phyloP scores from a whole-genome alignment of 2,888 invertebrate genomes.

The Dorcus hopei region DNA sequence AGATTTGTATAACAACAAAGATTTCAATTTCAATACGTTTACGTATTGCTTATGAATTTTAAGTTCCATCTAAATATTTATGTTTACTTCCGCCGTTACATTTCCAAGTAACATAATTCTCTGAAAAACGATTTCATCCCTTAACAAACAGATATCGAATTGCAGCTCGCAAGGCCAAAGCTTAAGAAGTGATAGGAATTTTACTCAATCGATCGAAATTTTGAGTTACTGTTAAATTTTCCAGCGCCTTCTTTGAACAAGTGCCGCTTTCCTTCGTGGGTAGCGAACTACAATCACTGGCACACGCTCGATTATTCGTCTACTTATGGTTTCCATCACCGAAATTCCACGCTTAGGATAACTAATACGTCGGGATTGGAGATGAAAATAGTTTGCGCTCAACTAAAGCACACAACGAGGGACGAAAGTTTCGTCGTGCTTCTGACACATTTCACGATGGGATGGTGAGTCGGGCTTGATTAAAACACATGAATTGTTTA shows the following conservation, averaged over 20 bases:
- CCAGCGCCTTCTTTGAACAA: slow-evolving; percentile 68
- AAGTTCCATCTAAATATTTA: too few species aligned
- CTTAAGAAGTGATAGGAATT: too few species aligned
- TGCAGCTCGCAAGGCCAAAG: too few species aligned
- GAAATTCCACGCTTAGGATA: slow-evolving; percentile 71
- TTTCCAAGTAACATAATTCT: too few species aligned
- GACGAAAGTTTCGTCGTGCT: slow-evolving; percentile 59
- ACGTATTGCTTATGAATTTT: too few species aligned
- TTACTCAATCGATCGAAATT: too few species aligned
- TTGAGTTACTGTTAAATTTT: slow-evolving; percentile 29
- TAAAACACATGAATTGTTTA: slow-evolving; percentile 17
- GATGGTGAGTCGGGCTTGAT: slow-evolving; percentile 58
- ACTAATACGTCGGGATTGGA: slow-evolving; percentile 61
- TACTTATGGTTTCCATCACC: slow-evolving; percentile 82
- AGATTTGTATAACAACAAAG: too few species aligned
- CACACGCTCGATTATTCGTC: slow-evolving; percentile 84
- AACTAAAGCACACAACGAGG: slow-evolving; percentile 57
- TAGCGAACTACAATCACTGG: slow-evolving; percentile 82
- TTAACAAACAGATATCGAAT: too few species aligned
- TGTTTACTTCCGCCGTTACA: too few species aligned
- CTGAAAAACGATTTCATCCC: too few species aligned
- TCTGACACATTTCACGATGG: slow-evolving; percentile 69
- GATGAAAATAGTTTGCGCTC: slow-evolving; percentile 65
- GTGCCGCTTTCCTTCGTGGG: slow-evolving; percentile 86
- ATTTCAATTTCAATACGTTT: too few species aligned